Conservation (phyloP, 2,797 vertebrate species). For the Oreortyx pictus region DNA sequence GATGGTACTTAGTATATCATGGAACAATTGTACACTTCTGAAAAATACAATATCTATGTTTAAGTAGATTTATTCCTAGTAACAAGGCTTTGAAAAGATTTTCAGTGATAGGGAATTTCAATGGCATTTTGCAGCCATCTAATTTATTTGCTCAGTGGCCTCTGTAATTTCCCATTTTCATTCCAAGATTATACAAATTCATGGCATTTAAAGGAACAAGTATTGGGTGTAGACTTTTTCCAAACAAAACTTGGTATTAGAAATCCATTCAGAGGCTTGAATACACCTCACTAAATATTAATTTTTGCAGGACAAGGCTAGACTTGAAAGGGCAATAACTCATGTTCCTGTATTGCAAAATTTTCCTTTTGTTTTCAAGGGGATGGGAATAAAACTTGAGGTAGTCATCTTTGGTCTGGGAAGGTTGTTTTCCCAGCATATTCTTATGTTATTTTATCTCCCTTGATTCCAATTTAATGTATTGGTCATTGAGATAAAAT, state of each 20-base stretch:
- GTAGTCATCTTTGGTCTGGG: neutral
- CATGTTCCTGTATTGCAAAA: neutral
- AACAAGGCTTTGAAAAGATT: slow-evolving; percentile 11
- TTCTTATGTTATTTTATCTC: neutral
- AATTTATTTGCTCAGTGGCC: neutral
- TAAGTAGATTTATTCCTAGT: slow-evolving; percentile 20
- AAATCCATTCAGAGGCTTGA: neutral
- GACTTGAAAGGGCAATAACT: neutral
- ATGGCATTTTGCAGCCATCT: slow-evolving; percentile 15
- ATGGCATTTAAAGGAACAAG: neutral
- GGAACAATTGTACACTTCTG: slow-evolving; percentile 34
- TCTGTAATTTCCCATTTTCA: neutral
- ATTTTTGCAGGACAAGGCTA: neutral
- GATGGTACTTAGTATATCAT: slow-evolving; percentile 44
- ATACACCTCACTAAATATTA: neutral
- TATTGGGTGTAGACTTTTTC: neutral
- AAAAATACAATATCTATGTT: neutral
- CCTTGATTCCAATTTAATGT: neutral
- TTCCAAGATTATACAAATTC: neutral
- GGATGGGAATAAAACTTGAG: neutral
- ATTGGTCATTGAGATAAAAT: neutral
- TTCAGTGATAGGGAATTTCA: neutral
- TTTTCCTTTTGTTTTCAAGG: neutral
- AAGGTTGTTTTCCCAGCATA: neutral
- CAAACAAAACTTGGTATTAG: neutral